Conservation (phyloP, 2,888 invertebrate genomes). For the Toxonevra muliebris region DNA sequence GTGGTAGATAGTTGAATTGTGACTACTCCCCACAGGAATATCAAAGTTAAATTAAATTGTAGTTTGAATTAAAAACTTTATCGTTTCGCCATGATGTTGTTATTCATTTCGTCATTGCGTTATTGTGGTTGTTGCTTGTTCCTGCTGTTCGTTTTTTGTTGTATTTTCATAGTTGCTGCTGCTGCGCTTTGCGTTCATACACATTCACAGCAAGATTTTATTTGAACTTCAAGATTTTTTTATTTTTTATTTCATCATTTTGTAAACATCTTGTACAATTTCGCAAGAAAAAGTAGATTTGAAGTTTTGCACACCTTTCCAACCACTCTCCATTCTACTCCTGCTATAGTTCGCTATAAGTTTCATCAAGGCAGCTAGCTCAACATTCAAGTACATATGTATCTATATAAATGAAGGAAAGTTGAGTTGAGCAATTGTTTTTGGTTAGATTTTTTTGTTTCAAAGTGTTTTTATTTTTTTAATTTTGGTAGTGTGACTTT, state of each 20-base stretch:
- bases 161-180: slow-evolving; percentile 6
- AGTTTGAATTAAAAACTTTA: slow-evolving; percentile 62
- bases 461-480: too few species aligned
- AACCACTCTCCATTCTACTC: too few species aligned
- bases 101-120: not conserved
- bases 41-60: slow-evolving; percentile 65
- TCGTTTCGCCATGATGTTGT: slow-evolving; percentile 41
- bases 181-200: not conserved
- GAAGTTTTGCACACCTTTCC: too few species aligned
- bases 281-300: too few species aligned
- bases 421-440: too few species aligned
- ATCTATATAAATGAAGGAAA: too few species aligned
- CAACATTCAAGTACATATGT: too few species aligned
- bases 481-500: too few species aligned
- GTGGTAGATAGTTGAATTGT: slow-evolving; percentile 5
- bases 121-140: slow-evolving; percentile 17
- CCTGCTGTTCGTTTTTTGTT: slow-evolving; percentile 10
- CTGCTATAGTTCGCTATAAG: too few species aligned
- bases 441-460: too few species aligned
- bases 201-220: slow-evolving; percentile 10
- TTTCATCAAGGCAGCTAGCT: too few species aligned
- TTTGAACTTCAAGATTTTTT: slow-evolving; percentile 22
- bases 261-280: too few species aligned
- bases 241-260: not conserved
- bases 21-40: slow-evolving; percentile 48